Evolutionary conservation across 92 coral and sea anemone species (phyloP).

Genomic region (Zoanthus gigantus): DNA sequence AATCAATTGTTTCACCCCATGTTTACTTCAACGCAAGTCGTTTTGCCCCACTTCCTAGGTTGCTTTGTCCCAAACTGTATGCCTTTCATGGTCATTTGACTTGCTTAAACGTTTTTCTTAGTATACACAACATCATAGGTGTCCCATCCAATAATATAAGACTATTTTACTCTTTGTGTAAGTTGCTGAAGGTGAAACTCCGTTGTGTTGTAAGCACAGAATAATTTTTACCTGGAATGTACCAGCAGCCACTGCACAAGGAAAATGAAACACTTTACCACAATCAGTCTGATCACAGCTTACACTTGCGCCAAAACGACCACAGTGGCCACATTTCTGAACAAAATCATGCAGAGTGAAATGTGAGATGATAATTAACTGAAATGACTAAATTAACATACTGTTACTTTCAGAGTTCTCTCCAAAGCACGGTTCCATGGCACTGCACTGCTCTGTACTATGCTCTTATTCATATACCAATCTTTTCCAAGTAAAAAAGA

Average conservation of each 20-base stretch:
- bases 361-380: neutral
- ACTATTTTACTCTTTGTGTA: too few species aligned
- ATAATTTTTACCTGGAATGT: conserved; percentile 80
- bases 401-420: neutral
- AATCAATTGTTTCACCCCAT: too few species aligned
- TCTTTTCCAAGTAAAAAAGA: too few species aligned
- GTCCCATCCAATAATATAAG: neutral
- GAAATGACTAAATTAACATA: neutral
- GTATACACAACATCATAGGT: too few species aligned
- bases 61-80: too few species aligned
- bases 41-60: too few species aligned
- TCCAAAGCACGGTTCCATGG: neutral
- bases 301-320: conserved; percentile 95
- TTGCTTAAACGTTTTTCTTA: too few species aligned
- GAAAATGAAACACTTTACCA: conserved; percentile 89
- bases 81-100: too few species aligned
- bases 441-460: neutral
- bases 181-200: too few species aligned
- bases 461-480: too few species aligned
- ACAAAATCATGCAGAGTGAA: neutral
- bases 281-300: conserved; percentile 91
- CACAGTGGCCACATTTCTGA: conserved; percentile 91
- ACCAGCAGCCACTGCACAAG: conserved; percentile 96
- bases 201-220: too few species aligned
- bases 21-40: too few species aligned